A percentile compares a stretch with the other conserved stretches of the same genome.
phyloP scores from a whole-genome alignment of 2,888 invertebrate genomes.

The Eupithecia vulgata region DNA sequence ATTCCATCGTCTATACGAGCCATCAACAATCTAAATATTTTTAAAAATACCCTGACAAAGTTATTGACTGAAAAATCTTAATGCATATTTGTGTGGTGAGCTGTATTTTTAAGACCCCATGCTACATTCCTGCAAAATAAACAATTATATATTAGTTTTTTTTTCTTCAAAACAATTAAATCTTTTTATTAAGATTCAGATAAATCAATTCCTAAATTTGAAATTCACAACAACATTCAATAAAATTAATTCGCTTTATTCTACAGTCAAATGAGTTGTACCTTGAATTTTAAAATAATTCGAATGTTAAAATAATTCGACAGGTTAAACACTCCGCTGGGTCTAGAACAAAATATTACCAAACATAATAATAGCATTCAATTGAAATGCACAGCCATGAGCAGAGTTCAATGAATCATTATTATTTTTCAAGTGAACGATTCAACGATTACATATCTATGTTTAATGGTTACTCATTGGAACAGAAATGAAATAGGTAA shows the following conservation, averaged over 20 bases:
- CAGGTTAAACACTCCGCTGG: slow-evolving; percentile 36
- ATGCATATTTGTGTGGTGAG: too few species aligned
- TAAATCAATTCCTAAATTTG: not conserved
- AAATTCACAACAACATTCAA: not conserved
- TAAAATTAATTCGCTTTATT: not conserved
- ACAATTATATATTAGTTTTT: too few species aligned
- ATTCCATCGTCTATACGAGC: too few species aligned
- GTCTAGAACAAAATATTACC: slow-evolving; percentile 39
- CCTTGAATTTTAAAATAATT: slow-evolving; percentile 11
- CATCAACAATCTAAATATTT: too few species aligned
- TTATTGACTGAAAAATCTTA: too few species aligned
- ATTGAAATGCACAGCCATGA: slow-evolving; percentile 38
- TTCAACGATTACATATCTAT: not conserved
- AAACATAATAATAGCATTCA: slow-evolving; percentile 41
- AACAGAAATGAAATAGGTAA: not conserved
- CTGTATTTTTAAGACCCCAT: too few species aligned
- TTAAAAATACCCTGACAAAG: too few species aligned
- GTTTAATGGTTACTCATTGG: not conserved
- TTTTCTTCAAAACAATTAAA: too few species aligned
- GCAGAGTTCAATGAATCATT: slow-evolving; percentile 41
- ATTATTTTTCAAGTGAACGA: slow-evolving; percentile 43
- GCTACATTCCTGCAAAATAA: too few species aligned
- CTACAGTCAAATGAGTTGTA: not conserved
- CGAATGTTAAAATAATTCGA: slow-evolving; percentile 4
- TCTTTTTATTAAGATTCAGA: not conserved